Conservation (phyloP, 2,888 invertebrate species). For the Drosophila bunnanda region DNA sequence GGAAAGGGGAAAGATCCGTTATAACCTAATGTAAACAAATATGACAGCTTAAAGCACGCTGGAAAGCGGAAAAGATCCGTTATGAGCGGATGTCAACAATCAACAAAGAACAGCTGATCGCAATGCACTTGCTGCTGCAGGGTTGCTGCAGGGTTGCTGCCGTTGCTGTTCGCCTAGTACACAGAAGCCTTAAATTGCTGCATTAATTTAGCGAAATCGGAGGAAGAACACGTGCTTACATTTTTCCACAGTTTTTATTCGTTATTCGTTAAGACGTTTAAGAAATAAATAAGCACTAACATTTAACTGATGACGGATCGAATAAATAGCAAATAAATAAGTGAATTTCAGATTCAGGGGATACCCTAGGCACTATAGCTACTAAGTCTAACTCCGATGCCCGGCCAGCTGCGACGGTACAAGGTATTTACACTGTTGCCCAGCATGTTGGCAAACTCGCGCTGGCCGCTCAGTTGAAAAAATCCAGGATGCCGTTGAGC, state of each 20-base stretch:
- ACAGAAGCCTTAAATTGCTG: too few relatives aligned
- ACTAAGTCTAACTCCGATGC: neutral
- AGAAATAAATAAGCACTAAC: slow-evolving; percentile 31
- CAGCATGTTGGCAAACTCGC: slow-evolving; percentile 67
- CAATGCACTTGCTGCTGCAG: too few relatives aligned
- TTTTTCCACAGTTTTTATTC: slow-evolving; percentile 28
- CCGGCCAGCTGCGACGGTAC: slow-evolving; percentile 62
- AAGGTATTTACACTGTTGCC: slow-evolving; percentile 82
- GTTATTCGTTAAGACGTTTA: slow-evolving; percentile 9
- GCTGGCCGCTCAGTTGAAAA: slow-evolving; percentile 82
- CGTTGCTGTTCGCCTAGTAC: too few relatives aligned
- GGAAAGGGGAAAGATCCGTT: too few relatives aligned
- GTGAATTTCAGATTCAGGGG: slow-evolving; percentile 10
- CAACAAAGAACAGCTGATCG: too few relatives aligned
- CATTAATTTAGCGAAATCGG: too few relatives aligned
- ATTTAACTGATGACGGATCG: slow-evolving; percentile 14
- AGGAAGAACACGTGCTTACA: too few relatives aligned
- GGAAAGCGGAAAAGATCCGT: too few relatives aligned
- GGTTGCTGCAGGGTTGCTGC: too few relatives aligned
- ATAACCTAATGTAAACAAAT: too few relatives aligned
- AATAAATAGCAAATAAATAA: slow-evolving; percentile 49
- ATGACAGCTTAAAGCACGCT: too few relatives aligned
- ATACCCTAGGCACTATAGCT: slow-evolving; percentile 22
- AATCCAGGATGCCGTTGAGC: slow-evolving; percentile 82
- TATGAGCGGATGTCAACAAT: too few relatives aligned